Percentiles rank a stretch among this genome's conserved stretches.
Evolutionary conservation across 1,140 invertebrate genomes (phyloP).

Genomic region (Trichonephila inaurata): DNA sequence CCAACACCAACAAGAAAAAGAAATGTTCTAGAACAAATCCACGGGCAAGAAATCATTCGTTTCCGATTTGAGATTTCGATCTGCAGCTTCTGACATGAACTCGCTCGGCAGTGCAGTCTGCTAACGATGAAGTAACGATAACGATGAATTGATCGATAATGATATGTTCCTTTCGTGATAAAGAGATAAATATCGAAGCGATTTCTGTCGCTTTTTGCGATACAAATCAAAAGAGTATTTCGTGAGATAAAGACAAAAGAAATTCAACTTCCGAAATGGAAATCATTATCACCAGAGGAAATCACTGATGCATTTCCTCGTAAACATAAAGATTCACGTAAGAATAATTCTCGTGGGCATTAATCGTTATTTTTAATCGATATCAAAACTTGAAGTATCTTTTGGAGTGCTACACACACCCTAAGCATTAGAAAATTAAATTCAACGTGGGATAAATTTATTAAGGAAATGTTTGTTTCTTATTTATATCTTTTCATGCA

Average conservation of each 20-base stretch:
- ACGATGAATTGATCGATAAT: conserved; percentile 56
- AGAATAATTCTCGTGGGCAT: neutral
- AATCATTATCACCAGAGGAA: neutral
- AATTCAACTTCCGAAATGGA: conserved; percentile 11
- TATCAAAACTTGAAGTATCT: conserved; percentile 7
- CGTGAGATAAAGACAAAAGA: conserved; percentile 33
- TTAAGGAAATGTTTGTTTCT: neutral
- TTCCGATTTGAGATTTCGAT: conserved; percentile 34
- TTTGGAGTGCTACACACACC: neutral
- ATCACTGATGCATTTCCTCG: neutral
- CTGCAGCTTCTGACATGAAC: neutral
- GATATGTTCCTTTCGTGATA: conserved; percentile 57
- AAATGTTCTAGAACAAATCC: conserved; percentile 5
- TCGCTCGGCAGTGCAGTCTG: neutral
- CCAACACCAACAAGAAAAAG: conserved; percentile 1
- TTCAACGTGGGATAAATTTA: conserved; percentile 23
- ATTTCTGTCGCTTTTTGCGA: neutral
- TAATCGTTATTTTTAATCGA: conserved; percentile 57
- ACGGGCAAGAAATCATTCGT: conserved; percentile 37
- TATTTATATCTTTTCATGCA: neutral
- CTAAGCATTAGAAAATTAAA: neutral
- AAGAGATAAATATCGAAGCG: conserved; percentile 41
- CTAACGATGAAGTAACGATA: conserved; percentile 56
- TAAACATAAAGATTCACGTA: conserved; percentile 1
- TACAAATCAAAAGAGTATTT: conserved; percentile 19